These are phyloP conservation scores for Charina bottae DNA, from an alignment of 2,113 vertebrate species.

Conservation along the genomic window DNA sequence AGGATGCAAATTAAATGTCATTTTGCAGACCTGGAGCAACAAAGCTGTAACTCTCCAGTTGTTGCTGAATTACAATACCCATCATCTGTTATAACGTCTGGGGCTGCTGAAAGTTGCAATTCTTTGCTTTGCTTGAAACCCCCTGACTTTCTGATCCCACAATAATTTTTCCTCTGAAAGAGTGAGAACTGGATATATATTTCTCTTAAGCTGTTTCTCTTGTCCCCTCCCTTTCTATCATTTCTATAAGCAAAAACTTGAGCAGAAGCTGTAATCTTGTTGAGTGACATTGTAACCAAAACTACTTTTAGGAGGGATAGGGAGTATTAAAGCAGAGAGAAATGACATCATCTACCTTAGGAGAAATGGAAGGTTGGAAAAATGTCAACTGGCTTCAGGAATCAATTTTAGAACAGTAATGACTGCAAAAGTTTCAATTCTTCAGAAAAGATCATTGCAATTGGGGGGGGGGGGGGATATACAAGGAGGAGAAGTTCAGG, in stretches of 20 bases:
- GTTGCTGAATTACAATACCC: no score
- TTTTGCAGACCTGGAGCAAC: neutral
- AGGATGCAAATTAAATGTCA: no score
- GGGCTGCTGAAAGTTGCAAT: no score
- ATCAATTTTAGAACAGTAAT: constrained; percentile 11
- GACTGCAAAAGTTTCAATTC: neutral
- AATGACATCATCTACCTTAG: neutral
- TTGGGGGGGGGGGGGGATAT: no score
- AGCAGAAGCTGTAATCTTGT: neutral
- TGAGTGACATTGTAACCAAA: neutral
- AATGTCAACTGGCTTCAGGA: neutral
- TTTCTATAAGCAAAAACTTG: neutral
- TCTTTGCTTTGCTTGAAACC: no score
- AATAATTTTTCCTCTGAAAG: neutral
- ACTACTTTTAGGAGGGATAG: neutral
- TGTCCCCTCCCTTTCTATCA: neutral
- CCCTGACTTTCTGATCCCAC: no score
- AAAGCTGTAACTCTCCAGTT: no score
- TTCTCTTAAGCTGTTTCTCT: neutral
- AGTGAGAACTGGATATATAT: neutral
- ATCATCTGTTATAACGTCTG: no score
- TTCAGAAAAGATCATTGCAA: neutral
- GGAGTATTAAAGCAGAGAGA: neutral
- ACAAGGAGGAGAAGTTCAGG: neutral
- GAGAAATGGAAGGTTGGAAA: constrained; percentile 3